phyloP scores from a whole-genome alignment of 2,113 vertebrate species.

The Podocnemis expansa region DNA sequence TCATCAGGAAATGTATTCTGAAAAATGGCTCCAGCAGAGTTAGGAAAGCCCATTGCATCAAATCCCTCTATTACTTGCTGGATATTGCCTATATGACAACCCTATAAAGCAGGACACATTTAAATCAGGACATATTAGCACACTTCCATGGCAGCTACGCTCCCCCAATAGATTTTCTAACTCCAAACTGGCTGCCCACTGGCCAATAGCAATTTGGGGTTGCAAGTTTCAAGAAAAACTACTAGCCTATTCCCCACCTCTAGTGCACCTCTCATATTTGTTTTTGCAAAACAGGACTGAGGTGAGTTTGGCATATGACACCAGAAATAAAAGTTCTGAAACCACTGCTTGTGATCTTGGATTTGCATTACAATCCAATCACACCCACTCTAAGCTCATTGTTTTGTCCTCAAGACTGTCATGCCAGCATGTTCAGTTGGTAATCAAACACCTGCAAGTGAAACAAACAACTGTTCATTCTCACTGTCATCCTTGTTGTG shows the following conservation, averaged over 20 bases:
- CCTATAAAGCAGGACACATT: background rate
- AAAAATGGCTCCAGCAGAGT: background rate
- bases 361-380: background rate
- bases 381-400: background rate
- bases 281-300: background rate
- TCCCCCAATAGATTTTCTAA: rapidly evolving
- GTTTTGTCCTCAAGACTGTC: background rate
- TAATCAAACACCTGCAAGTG: rapidly evolving
- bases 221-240: background rate
- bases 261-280: background rate
- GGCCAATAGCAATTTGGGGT: background rate
- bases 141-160: background rate
- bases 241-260: background rate
- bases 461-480: background rate
- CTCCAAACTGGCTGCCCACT: background rate
- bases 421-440: background rate
- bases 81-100: background rate
- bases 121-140: background rate
- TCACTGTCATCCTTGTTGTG: background rate
- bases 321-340: background rate
- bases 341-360: background rate
- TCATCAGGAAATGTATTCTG: background rate
- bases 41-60: background rate
- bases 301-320: background rate
- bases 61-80: background rate